phyloP scores from a whole-genome alignment of 2,113 vertebrate genomes.

The Dunckerocampus dactyliophorus region DNA sequence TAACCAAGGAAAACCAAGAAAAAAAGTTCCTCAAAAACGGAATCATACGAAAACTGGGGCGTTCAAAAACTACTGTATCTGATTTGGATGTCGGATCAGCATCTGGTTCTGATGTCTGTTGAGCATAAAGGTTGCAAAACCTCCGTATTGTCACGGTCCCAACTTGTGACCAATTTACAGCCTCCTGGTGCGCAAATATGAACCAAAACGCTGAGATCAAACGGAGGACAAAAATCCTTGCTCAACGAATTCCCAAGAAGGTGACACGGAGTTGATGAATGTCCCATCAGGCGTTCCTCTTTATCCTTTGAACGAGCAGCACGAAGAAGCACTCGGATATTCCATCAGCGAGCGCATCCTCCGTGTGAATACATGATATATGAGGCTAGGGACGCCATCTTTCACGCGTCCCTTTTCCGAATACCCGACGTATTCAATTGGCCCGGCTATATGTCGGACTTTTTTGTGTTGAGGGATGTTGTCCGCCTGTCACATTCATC shows the following conservation, averaged over 20 bases:
- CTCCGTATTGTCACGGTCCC: too few relatives aligned
- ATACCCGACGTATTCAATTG: conserved; percentile 12
- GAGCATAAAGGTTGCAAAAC: too few relatives aligned
- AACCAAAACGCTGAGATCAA: neutral
- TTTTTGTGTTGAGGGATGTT: conserved; percentile 46
- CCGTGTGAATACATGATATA: conserved; percentile 20
- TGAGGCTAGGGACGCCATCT: conserved; percentile 32
- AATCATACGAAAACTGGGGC: too few relatives aligned
- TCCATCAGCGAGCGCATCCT: neutral
- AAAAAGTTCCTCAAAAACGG: too few relatives aligned
- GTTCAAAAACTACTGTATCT: too few relatives aligned
- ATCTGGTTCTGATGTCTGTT: too few relatives aligned
- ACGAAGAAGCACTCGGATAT: conserved; percentile 9
- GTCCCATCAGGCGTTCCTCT: conserved; percentile 5
- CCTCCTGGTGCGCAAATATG: neutral
- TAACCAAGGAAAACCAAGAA: too few relatives aligned
- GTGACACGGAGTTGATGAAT: conserved; percentile 29
- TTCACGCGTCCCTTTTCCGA: conserved; percentile 44
- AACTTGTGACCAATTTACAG: too few relatives aligned
- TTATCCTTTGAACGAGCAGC: conserved; percentile 27
- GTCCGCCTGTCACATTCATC: conserved; percentile 54
- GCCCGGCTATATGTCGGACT: conserved; percentile 33
- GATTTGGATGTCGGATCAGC: too few relatives aligned
- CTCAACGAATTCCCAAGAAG: conserved; percentile 18
- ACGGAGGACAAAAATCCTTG: conserved; percentile 8